Percentiles rank a stretch among this genome's conserved stretches.
Evolutionary conservation across 2,797 vertebrate genomes (phyloP).

Genomic region (Propithecus deckenii): DNA sequence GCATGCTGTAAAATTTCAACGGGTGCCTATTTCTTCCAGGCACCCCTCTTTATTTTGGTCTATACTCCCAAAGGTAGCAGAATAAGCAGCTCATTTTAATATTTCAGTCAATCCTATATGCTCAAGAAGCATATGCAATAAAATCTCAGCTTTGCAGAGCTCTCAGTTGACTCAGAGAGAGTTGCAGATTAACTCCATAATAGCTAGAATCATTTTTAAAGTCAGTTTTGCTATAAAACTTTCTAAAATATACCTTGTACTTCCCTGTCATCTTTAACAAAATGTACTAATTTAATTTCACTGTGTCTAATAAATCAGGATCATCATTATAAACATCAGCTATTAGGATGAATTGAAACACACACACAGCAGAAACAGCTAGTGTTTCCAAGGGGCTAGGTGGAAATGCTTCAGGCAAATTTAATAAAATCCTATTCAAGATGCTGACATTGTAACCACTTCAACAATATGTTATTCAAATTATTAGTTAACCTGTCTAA

Average conservation of each 20-base stretch:
- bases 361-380: not conserved
- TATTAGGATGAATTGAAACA: not conserved
- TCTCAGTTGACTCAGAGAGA: not conserved
- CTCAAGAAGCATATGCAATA: not conserved
- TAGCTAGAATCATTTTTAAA: not conserved
- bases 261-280: not conserved
- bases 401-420: conserved; percentile 44
- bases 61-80: not conserved
- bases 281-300: not conserved
- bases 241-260: not conserved
- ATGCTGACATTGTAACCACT: not conserved
- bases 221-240: not conserved
- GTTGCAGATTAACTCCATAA: conserved; percentile 3
- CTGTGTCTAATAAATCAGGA: not conserved
- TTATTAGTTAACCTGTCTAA: conserved; percentile 45
- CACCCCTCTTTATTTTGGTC: not conserved
- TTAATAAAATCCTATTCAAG: conserved; percentile 66
- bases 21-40: not conserved
- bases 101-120: not conserved
- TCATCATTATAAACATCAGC: not conserved
- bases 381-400: not conserved
- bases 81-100: conserved; percentile 8
- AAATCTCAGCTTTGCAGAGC: not conserved
- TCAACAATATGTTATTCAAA: conserved; percentile 62
- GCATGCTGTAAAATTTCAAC: conserved; percentile 8